Evolutionary conservation across 2,113 vertebrate genomes (phyloP).

Genomic region (Gadus macrocephalus): DNA sequence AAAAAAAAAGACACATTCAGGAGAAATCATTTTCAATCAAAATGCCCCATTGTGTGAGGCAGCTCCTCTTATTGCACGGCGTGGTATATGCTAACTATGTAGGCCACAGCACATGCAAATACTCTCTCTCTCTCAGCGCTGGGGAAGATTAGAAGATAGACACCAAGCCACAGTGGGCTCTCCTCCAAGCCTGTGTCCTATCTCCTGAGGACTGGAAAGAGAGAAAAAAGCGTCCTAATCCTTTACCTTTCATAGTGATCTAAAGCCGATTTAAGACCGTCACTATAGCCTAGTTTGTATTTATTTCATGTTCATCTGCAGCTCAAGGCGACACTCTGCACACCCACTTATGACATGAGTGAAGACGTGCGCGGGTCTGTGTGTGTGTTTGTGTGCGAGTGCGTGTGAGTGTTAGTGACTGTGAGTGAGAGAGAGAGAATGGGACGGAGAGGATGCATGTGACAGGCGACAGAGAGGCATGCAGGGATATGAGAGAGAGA

Average conservation of each 20-base stretch:
- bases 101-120: slow-evolving; percentile 65
- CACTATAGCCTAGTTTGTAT: slow-evolving; percentile 67
- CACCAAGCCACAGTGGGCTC: slow-evolving; percentile 60
- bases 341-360: slow-evolving; percentile 68
- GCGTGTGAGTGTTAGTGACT: too few relatives aligned
- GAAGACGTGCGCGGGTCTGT: slow-evolving; percentile 27
- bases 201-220: slow-evolving; percentile 65
- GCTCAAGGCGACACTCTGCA: slow-evolving; percentile 69
- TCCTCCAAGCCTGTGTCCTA: slow-evolving; percentile 66
- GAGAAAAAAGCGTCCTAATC: slow-evolving; percentile 68
- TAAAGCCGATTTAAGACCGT: slow-evolving; percentile 73
- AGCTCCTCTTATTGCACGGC: slow-evolving; percentile 31
- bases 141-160: slow-evolving; percentile 73
- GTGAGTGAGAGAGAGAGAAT: not conserved
- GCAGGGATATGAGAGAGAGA: slow-evolving; percentile 19
- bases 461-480: slow-evolving; percentile 17
- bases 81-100: slow-evolving; percentile 49
- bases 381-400: slow-evolving; percentile 11
- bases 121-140: slow-evolving; percentile 50
- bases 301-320: slow-evolving; percentile 70
- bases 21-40: slow-evolving; percentile 7
- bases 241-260: slow-evolving; percentile 72
- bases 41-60: slow-evolving; percentile 13
- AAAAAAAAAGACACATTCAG: not conserved
- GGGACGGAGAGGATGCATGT: not conserved